Percentiles rank a stretch among this genome's conserved stretches.
Conservation (phyloP, 2,797 vertebrate genomes). For the Allochrocebus solatus region DNA sequence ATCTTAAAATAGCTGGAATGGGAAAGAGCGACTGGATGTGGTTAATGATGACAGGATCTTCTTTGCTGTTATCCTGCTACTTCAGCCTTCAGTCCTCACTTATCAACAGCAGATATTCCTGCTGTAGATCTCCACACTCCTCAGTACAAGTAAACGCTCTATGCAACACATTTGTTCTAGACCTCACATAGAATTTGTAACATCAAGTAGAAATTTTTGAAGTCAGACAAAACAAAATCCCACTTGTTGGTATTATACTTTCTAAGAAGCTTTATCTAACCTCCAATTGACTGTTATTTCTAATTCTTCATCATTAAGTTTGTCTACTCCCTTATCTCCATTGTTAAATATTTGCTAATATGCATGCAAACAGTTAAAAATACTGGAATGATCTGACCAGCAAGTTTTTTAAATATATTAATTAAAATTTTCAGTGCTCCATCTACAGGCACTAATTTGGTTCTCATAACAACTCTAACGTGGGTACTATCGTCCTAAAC, state of each 20-base stretch:
- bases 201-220: neutral
- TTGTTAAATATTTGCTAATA: neutral
- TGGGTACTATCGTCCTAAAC: neutral
- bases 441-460: neutral
- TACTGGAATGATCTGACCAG: neutral
- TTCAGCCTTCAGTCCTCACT: neutral
- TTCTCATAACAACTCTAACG: neutral
- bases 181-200: neutral
- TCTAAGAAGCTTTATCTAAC: neutral
- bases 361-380: neutral
- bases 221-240: neutral
- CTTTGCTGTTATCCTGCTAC: neutral
- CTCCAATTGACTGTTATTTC: neutral
- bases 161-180: neutral
- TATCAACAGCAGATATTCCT: neutral
- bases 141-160: neutral
- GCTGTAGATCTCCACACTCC: neutral
- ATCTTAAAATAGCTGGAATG: constrained; percentile 56
- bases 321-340: neutral
- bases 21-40: neutral
- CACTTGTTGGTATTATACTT: neutral
- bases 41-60: neutral
- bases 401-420: neutral
- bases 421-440: neutral
- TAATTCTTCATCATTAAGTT: neutral